Conservation (phyloP, 2,797 vertebrate genomes). For the Sparidentex hasta region DNA sequence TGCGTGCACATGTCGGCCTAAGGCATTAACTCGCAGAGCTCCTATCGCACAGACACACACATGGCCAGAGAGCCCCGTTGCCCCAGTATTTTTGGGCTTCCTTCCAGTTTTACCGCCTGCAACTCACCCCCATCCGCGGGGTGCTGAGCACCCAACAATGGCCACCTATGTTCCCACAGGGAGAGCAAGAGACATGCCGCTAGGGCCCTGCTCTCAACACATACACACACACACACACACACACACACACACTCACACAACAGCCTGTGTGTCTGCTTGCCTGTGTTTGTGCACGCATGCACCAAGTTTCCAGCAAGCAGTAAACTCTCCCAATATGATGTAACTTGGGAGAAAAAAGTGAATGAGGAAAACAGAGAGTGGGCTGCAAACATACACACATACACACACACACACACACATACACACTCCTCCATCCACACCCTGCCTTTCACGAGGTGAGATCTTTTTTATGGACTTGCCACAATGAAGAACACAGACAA, state of each 20-base stretch:
- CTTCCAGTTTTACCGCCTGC: conserved; percentile 79
- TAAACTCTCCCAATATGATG: conserved; percentile 46
- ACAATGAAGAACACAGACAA: conserved; percentile 44
- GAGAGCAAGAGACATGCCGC: conserved; percentile 63
- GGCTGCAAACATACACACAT: conserved; percentile 17
- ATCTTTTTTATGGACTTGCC: conserved; percentile 57
- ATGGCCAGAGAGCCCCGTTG: conserved; percentile 46
- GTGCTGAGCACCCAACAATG: conserved; percentile 80
- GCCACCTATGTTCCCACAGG: conserved; percentile 87
- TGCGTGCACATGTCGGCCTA: conserved; percentile 16
- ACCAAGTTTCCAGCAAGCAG: conserved; percentile 30
- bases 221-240: conserved; percentile 35
- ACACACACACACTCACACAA: conserved; percentile 24
- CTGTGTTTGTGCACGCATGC: conserved; percentile 25
- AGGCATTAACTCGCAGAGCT: conserved; percentile 33
- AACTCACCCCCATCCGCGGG: conserved; percentile 54
- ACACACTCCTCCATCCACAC: conserved; percentile 29
- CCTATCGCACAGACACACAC: conserved; percentile 44
- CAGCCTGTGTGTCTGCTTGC: conserved; percentile 15
- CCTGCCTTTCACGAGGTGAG: conserved; percentile 62
- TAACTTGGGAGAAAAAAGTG: conserved; percentile 19
- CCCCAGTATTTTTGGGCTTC: conserved; percentile 82
- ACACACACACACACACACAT: neutral
- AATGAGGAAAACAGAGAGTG: conserved; percentile 61
- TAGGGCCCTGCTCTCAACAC: conserved; percentile 45